A percentile compares a stretch with the other conserved stretches of the same genome.
Evolutionary conservation across 2,888 invertebrate species (phyloP).

Genomic region (Thereva nobilitata): DNA sequence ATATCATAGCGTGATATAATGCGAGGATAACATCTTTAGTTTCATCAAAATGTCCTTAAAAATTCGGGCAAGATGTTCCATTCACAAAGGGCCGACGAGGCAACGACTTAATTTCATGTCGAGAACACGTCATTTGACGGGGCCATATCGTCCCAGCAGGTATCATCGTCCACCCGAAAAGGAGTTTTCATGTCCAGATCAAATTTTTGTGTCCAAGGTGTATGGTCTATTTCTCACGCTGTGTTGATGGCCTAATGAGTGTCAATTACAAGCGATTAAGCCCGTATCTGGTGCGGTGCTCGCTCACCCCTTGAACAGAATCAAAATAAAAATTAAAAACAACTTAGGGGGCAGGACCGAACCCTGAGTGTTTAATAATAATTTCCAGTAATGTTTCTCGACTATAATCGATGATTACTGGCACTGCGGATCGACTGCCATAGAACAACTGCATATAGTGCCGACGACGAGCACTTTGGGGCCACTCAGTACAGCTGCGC

Average conservation of each 20-base stretch:
- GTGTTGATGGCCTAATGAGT: constrained; percentile 39
- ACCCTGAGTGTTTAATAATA: background rate
- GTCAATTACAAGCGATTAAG: constrained; percentile 39
- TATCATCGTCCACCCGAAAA: background rate
- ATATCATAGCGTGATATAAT: constrained; percentile 16
- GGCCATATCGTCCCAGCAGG: constrained; percentile 14
- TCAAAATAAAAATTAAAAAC: constrained; percentile 31
- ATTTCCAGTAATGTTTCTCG: constrained; percentile 20
- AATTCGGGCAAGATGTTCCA: constrained; percentile 8
- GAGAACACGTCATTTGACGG: constrained; percentile 3
- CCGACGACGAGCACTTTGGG: background rate
- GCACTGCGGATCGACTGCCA: too few species aligned
- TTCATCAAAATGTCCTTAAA: constrained; percentile 10
- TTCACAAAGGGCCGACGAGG: background rate
- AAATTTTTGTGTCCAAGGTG: constrained; percentile 20
- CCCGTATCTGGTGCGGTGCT: constrained; percentile 22
- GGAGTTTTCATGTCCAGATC: constrained; percentile 24
- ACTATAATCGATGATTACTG: constrained; percentile 30
- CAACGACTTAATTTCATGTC: constrained; percentile 30
- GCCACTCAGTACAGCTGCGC: background rate
- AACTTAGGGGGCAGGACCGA: background rate
- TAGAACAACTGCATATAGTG: too few species aligned
- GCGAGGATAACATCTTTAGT: background rate
- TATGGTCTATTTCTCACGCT: constrained; percentile 41
- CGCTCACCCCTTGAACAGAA: constrained; percentile 19